phyloP scores from a whole-genome alignment of 1,140 invertebrate species.

The Diorhabda sublineata region DNA sequence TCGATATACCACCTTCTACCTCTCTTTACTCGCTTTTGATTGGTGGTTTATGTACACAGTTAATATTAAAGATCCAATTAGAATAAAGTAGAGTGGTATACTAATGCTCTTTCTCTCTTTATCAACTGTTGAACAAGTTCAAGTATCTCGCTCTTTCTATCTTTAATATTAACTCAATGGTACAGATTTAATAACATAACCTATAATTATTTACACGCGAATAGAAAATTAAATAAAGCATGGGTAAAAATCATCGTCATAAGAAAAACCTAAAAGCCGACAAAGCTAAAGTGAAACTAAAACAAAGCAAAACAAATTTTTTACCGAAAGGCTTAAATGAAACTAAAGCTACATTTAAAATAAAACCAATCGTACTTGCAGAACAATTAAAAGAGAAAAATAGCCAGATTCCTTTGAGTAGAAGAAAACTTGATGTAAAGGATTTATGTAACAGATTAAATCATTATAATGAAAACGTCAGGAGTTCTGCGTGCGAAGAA shows the following conservation, averaged over 20 bases:
- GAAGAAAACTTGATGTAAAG: conserved; percentile 69
- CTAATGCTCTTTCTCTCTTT: no score
- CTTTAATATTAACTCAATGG: no score
- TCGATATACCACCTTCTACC: no score
- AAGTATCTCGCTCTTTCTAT: no score
- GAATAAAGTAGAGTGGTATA: no score
- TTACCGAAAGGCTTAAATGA: conserved; percentile 77
- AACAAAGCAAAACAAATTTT: conserved; percentile 59
- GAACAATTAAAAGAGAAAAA: conserved; percentile 67
- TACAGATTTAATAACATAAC: no score
- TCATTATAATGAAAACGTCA: conserved; percentile 71
- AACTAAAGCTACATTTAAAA: conserved; percentile 82
- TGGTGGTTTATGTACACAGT: no score
- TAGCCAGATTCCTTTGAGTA: conserved; percentile 60
- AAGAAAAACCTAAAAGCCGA: conserved; percentile 70
- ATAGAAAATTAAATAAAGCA: conserved; percentile 29
- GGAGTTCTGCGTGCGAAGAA: conserved; percentile 65
- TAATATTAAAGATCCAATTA: no score
- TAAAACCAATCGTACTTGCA: conserved; percentile 77
- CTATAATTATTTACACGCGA: no score
- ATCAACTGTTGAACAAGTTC: no score
- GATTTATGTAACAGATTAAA: conserved; percentile 70
- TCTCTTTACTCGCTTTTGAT: no score
- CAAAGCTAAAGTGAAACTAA: conserved; percentile 74
- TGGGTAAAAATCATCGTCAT: conserved; percentile 55